phyloP scores from a whole-genome alignment of 2,888 invertebrate species.

The Epinotia brunnichana region DNA sequence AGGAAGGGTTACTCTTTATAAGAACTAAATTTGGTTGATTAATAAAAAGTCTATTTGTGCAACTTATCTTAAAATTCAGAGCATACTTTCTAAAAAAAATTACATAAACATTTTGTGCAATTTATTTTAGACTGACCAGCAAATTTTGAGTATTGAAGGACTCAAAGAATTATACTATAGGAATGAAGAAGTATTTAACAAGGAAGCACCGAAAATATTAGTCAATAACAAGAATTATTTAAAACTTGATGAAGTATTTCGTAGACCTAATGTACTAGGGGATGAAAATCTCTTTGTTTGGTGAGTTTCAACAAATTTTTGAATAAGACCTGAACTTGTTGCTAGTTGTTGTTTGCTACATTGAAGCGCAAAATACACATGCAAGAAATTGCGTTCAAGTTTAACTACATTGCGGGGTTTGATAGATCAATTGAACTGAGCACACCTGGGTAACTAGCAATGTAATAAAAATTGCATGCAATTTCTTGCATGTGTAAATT shows the following conservation, averaged over 20 bases:
- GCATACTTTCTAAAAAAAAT: too few relatives aligned
- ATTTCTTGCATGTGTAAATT: too few relatives aligned
- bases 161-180: slow-evolving; percentile 84
- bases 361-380: too few relatives aligned
- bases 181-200: slow-evolving; percentile 84
- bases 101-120: background rate
- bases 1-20: too few relatives aligned
- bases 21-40: too few relatives aligned
- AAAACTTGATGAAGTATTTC: slow-evolving; percentile 71
- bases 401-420: too few relatives aligned
- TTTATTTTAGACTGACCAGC: slow-evolving; percentile 82
- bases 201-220: slow-evolving; percentile 85
- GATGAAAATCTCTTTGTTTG: slow-evolving; percentile 65
- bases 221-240: slow-evolving; percentile 66
- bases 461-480: too few relatives aligned
- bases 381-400: too few relatives aligned
- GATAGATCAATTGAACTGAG: too few relatives aligned
- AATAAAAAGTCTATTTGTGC: background rate
- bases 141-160: slow-evolving; percentile 78
- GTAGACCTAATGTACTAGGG: slow-evolving; percentile 51
- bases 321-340: background rate
- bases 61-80: background rate
- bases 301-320: slow-evolving; percentile 53
- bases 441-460: too few relatives aligned
- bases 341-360: background rate